These are phyloP conservation scores for Drosophila meridiana DNA, from an alignment of 2,888 invertebrate genomes.

Conservation along the genomic window DNA sequence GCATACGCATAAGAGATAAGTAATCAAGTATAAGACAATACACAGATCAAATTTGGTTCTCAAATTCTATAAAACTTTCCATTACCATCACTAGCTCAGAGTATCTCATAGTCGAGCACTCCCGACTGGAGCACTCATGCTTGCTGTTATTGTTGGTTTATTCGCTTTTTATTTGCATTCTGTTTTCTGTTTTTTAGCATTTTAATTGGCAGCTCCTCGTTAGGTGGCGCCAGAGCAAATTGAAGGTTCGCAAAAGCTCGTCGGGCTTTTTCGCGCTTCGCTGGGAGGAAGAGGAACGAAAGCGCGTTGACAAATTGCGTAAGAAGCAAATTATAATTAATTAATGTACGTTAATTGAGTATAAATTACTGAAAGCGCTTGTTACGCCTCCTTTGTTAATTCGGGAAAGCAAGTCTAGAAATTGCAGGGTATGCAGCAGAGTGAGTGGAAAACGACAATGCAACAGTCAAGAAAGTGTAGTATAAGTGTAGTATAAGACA, in stretches of 20 bases:
- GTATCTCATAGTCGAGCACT: background rate
- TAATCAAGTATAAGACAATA: background rate
- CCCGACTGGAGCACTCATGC: background rate
- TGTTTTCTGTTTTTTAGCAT: slow-evolving; percentile 22
- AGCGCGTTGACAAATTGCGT: slow-evolving; percentile 35
- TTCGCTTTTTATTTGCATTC: slow-evolving; percentile 10
- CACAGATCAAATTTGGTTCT: background rate
- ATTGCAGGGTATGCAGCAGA: background rate
- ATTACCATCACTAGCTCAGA: no score
- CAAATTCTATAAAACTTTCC: background rate
- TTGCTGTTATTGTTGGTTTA: slow-evolving; percentile 9
- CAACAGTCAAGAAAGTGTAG: background rate
- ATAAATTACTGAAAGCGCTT: slow-evolving; percentile 16
- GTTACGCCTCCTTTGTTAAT: background rate
- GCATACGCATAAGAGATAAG: background rate
- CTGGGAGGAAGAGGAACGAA: slow-evolving; percentile 24
- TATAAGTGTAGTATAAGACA: slow-evolving; percentile 4
- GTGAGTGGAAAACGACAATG: background rate
- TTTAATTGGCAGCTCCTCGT: slow-evolving; percentile 50
- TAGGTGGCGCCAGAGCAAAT: slow-evolving; percentile 54
- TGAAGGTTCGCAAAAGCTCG: slow-evolving; percentile 34
- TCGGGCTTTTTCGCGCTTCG: slow-evolving; percentile 42
- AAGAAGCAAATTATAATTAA: slow-evolving; percentile 39
- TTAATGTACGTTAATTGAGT: slow-evolving; percentile 29
- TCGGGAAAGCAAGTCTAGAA: background rate